Percentiles rank a stretch among this genome's conserved stretches.
Evolutionary conservation across 1,140 invertebrate species (phyloP).

Genomic region (Drosophila sp.): DNA sequence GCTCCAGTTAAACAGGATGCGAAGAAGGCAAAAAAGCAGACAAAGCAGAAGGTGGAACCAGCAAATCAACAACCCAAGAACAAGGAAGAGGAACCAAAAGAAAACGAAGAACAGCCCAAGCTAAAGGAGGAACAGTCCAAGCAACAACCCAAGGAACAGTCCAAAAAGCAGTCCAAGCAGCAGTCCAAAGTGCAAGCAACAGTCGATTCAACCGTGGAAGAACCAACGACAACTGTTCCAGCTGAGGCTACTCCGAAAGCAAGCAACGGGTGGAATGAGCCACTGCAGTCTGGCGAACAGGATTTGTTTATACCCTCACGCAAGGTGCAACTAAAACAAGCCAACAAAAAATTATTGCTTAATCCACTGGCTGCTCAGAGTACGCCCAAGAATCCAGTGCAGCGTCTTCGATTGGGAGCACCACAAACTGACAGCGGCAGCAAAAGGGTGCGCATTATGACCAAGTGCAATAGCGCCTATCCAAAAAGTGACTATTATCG

Average conservation of each 20-base stretch:
- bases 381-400: slow-evolving; percentile 35
- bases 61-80: slow-evolving; percentile 18
- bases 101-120: not conserved
- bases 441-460: slow-evolving; percentile 87
- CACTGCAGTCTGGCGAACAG: slow-evolving; percentile 81
- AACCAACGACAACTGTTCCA: not conserved
- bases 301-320: slow-evolving; percentile 84
- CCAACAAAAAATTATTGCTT: slow-evolving; percentile 58
- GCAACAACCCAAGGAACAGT: slow-evolving; percentile 2
- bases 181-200: slow-evolving; percentile 12
- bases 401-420: slow-evolving; percentile 28
- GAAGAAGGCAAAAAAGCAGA: slow-evolving; percentile 10
- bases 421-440: slow-evolving; percentile 39
- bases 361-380: slow-evolving; percentile 47
- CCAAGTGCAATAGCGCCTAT: slow-evolving; percentile 89
- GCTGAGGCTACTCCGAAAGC: slow-evolving; percentile 11
- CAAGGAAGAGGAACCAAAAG: not conserved
- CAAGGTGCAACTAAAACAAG: slow-evolving; percentile 74
- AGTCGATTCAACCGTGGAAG: slow-evolving; percentile 1
- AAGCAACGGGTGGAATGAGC: slow-evolving; percentile 75
- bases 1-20: not conserved
- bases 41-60: slow-evolving; percentile 19
- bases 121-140: not conserved
- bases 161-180: slow-evolving; percentile 22
- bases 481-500: slow-evolving; percentile 89